phyloP scores from a whole-genome alignment of 1,140 invertebrate species.

The Zaprionus ornatus region DNA sequence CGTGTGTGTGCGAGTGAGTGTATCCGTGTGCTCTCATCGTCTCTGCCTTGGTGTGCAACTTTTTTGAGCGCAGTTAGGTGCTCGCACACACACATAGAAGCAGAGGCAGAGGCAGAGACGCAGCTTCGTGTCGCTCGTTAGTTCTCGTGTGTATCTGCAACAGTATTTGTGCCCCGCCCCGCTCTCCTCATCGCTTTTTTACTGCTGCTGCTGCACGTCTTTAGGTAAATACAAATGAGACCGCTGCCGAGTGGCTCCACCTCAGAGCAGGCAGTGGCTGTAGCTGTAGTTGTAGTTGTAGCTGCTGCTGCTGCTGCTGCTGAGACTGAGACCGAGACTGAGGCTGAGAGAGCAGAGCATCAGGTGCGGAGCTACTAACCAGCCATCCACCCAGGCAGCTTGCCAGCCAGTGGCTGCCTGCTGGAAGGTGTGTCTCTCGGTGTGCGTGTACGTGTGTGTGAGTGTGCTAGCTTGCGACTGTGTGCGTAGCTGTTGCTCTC shows the following conservation, averaged over 20 bases:
- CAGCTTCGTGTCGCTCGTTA: slow-evolving; percentile 70
- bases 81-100: slow-evolving; percentile 24
- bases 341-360: slow-evolving; percentile 53
- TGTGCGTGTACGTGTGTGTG: neutral
- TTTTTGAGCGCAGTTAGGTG: slow-evolving; percentile 75
- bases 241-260: slow-evolving; percentile 62
- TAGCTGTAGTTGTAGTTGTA: slow-evolving; percentile 4
- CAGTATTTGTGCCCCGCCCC: slow-evolving; percentile 20
- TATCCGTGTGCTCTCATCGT: slow-evolving; percentile 57
- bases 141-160: slow-evolving; percentile 61
- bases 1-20: slow-evolving; percentile 39
- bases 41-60: slow-evolving; percentile 40
- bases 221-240: slow-evolving; percentile 83
- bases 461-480: slow-evolving; percentile 17
- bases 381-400: slow-evolving; percentile 3
- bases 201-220: slow-evolving; percentile 55
- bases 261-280: slow-evolving; percentile 36
- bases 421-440: slow-evolving; percentile 66
- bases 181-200: slow-evolving; percentile 23
- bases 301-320: slow-evolving; percentile 22
- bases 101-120: slow-evolving; percentile 6
- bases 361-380: slow-evolving; percentile 59
- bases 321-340: slow-evolving; percentile 19
- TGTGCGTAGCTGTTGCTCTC: slow-evolving; percentile 54
- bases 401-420: slow-evolving; percentile 51